These are phyloP conservation scores for Sapajus apella DNA, from an alignment of 2,113 vertebrate genomes.

Conservation along the genomic window DNA sequence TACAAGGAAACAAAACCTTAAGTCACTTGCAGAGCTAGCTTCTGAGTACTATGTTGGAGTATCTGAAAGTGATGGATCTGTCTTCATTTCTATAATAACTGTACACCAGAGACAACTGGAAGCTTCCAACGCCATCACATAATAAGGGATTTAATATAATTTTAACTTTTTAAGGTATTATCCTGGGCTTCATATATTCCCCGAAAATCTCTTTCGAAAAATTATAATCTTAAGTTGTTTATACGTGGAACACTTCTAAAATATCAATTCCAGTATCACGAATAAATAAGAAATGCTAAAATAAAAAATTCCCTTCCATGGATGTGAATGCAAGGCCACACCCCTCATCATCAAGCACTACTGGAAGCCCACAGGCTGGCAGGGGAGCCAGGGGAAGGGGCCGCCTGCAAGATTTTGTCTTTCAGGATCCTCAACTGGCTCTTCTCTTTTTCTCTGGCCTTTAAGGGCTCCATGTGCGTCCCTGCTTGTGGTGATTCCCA, in stretches of 20 bases:
- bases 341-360: background rate
- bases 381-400: background rate
- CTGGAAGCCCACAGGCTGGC: background rate
- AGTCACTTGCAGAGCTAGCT: background rate
- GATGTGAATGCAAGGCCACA: background rate
- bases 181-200: background rate
- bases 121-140: background rate
- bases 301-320: background rate
- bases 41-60: background rate
- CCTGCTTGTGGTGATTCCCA: no score
- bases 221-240: background rate
- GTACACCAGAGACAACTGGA: background rate
- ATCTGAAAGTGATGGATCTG: background rate
- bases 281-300: background rate
- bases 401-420: accelerated
- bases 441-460: no score
- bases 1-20: background rate
- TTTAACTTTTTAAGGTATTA: background rate
- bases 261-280: background rate
- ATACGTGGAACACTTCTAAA: background rate
- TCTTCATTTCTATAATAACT: background rate
- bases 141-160: background rate
- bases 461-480: background rate
- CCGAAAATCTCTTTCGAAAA: background rate
- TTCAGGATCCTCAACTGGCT: background rate